Percentiles rank a stretch among this genome's conserved stretches.
These are phyloP conservation scores for Neopelma chrysocephalum DNA, from an alignment of 2,797 vertebrate species.

Conservation along the genomic window DNA sequence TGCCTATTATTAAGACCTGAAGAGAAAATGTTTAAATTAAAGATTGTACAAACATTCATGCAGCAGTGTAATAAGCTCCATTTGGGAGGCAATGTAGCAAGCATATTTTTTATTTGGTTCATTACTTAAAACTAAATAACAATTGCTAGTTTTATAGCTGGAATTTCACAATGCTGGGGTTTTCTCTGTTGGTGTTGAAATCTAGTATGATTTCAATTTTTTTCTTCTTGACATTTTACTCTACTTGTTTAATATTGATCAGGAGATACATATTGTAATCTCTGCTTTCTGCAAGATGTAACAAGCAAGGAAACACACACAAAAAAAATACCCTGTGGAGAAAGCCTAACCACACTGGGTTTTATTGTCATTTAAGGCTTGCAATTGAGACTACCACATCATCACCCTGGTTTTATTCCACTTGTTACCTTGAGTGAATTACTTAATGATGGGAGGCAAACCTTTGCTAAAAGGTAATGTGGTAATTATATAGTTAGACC, in stretches of 20 bases:
- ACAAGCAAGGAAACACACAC: background rate
- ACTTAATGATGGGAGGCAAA: slow-evolving; percentile 34
- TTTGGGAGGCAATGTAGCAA: slow-evolving; percentile 71
- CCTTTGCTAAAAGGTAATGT: slow-evolving; percentile 34
- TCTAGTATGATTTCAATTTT: slow-evolving; percentile 51
- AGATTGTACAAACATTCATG: slow-evolving; percentile 68
- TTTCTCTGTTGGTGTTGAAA: slow-evolving; percentile 66
- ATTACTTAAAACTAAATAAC: slow-evolving; percentile 77
- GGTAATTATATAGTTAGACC: slow-evolving; percentile 30
- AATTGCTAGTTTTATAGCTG: slow-evolving; percentile 65
- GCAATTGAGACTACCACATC: background rate
- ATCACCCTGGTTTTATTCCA: slow-evolving; percentile 11
- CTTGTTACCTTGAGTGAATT: slow-evolving; percentile 26
- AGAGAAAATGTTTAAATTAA: slow-evolving; percentile 76
- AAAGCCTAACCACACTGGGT: background rate
- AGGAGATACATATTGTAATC: slow-evolving; percentile 47
- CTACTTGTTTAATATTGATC: slow-evolving; percentile 64
- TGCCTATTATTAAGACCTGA: slow-evolving; percentile 69
- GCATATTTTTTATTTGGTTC: slow-evolving; percentile 72
- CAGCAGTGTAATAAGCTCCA: slow-evolving; percentile 65
- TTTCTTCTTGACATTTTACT: slow-evolving; percentile 58
- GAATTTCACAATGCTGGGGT: slow-evolving; percentile 53
- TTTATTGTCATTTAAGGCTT: slow-evolving; percentile 40
- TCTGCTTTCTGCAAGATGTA: slow-evolving; percentile 14
- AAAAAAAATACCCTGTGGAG: background rate